Evolutionary conservation across 2,888 invertebrate species (phyloP), one percentile per base, ranked within the genome.

Genomic region (Perizoma flavofasciatum): DNA sequence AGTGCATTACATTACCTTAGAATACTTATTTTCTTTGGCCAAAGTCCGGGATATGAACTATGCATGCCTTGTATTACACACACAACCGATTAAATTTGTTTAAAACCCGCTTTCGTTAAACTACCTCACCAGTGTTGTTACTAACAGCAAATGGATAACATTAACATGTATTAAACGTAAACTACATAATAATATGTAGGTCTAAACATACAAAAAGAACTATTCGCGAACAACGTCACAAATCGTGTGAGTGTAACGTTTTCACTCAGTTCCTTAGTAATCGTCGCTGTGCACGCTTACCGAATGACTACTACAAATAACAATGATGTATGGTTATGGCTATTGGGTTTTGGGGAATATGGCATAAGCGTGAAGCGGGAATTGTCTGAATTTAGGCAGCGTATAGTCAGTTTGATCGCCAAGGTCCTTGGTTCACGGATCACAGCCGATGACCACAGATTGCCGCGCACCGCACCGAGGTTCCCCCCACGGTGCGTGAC

Each of bases 231-330:
- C 41, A 44, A 48, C 53, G 73, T 74, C 76, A 77, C 79, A 77
- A 79, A 79, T 78, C 79, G 82, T 77, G 75, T 72, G 70, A 67
- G 63, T 59, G 73, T 73, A 72, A 75, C 78, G 76, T 79, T 77
- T 79, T 75, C 85, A 81, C 81, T 82, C 76, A 81, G 81, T 78
- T 80, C 78, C 82, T 84, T 77, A 78, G 85, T 86, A 86, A 86
- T 86, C 88, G 84, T 72, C 75, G 76, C 77, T 73, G 78, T 75
- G 81, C 81, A 81, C 85, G 83, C 81, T 81, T 78, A 74, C 77
- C 76, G 81, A 86, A 86, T 85, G 87, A 87, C 86, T 83, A 76
- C 80, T 78, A 87, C 88, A 89, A 89, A 89, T 88, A 85, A 88
- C 87, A 78, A 81, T 89, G 89, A 89, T 85, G 79, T 83, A 88